A percentile compares a stretch with the other conserved stretches of the same genome.
Conservation (phyloP, 2,888 invertebrate species). For the Mythimna loreyi region DNA sequence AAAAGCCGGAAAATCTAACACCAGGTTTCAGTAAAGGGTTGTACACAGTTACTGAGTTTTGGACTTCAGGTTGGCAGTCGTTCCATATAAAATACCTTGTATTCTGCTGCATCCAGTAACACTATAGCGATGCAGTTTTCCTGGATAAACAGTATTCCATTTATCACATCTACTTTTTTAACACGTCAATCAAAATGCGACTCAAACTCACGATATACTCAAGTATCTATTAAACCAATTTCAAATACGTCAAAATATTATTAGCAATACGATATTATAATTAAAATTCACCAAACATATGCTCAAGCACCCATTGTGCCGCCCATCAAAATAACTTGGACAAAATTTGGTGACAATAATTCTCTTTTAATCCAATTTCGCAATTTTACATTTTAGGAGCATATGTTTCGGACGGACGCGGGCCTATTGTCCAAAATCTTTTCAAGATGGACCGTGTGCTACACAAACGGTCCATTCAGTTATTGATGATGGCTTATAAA, state of each 20-base stretch:
- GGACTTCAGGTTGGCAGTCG: too few relatives aligned
- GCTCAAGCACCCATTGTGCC: slow-evolving; percentile 73
- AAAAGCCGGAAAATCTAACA: too few relatives aligned
- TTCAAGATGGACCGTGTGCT: slow-evolving; percentile 77
- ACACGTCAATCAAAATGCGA: slow-evolving; percentile 16
- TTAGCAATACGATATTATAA: slow-evolving; percentile 75
- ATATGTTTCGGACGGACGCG: slow-evolving; percentile 81
- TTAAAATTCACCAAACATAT: slow-evolving; percentile 76
- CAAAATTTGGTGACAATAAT: slow-evolving; percentile 77
- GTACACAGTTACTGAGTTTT: too few relatives aligned
- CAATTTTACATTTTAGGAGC: slow-evolving; percentile 79
- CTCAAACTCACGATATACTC: neutral
- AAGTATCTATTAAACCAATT: slow-evolving; percentile 34
- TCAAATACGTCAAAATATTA: slow-evolving; percentile 79
- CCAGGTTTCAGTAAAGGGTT: too few relatives aligned
- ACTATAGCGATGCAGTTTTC: too few relatives aligned
- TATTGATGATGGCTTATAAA: slow-evolving; percentile 85
- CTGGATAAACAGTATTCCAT: too few relatives aligned
- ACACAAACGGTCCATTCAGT: slow-evolving; percentile 77
- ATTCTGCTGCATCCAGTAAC: too few relatives aligned
- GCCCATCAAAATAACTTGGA: slow-evolving; percentile 79
- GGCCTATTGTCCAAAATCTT: slow-evolving; percentile 80
- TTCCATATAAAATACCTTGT: too few relatives aligned
- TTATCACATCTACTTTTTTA: too few relatives aligned
- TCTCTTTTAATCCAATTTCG: slow-evolving; percentile 86